Base-by-base conservation (phyloP, 1,140 invertebrate genomes). In the Dendroctonus valens region DNA sequence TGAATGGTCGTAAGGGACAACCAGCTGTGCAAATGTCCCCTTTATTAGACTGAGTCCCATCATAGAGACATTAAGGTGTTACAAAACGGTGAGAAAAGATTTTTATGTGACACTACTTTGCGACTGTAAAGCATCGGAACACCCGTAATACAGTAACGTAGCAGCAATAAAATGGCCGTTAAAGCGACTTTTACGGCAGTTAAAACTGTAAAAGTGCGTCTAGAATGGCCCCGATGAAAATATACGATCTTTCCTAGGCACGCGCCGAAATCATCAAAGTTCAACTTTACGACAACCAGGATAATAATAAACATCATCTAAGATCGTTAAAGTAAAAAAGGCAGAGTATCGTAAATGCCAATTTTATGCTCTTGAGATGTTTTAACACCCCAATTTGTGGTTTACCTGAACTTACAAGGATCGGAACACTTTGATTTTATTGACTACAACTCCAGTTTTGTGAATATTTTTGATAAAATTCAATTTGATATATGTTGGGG, bases 121-220 rank as follows among this genome's bases (percentile, higher is more conserved):
- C 50, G 57, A 57, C 48, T 59, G 63, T 71, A 72, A 73, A 72
- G 68, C 70, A 70, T 68, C 50, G 53, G 62, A 50, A 52, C 58
- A 71, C 61, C 64, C 68, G 49, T 69, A 69, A 65, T 59, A 71
- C 74, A 12, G 41, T 46, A 52, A 74, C 72, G 72, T 74, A 73
- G 76, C 75, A 73, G 74, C 73, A 77, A 76, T 77, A 77, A 77
- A 77, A 76, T 58, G 68, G 70, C 64, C 73, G 70, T 76, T 75
- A 77, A 77, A 75, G 68, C 64, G 76, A 75, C 73, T 76, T 77
- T 77, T 76, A 77, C 72, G 72, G 70, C 73, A 75, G 72, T 77
- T 77, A 77, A 77, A 77, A 77, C 71, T 74, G 72, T 77, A 77
- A 75, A 75, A 74, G 73, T 76, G 75, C 74, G 75, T 77, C 73